Conservation (phyloP, 2,113 vertebrate species). For the Oxyruncus cristatus region DNA sequence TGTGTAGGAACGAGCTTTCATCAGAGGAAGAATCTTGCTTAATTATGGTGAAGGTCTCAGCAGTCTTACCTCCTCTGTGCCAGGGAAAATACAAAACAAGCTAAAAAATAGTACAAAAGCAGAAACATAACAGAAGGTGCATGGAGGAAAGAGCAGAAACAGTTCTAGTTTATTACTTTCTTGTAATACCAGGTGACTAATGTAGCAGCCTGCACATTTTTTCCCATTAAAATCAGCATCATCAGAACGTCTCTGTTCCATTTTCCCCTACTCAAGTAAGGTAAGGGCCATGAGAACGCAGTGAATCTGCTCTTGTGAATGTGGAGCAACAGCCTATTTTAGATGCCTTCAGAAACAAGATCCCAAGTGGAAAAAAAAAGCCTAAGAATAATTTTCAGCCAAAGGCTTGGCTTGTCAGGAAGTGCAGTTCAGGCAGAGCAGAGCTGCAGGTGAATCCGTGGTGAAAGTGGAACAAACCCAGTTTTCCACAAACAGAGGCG, state of each 20-base stretch:
- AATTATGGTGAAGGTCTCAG: not conserved
- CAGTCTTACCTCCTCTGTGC: not conserved
- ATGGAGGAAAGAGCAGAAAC: not conserved
- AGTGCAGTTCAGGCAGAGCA: not conserved
- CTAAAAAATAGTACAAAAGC: not conserved
- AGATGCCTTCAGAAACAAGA: not conserved
- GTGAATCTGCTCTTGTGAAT: not conserved
- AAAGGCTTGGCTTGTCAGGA: not conserved
- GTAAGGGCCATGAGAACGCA: not conserved
- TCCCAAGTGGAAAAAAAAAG: not conserved
- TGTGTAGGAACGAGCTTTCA: not conserved
- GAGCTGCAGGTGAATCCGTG: not conserved
- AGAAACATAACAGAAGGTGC: not conserved
- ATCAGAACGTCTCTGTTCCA: not conserved
- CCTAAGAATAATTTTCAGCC: constrained; percentile 3
- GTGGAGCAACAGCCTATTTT: not conserved
- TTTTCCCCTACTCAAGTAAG: not conserved
- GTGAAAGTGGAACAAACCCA: not conserved
- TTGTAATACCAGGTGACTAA: not conserved
- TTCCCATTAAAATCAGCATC: not conserved
- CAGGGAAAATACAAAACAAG: not conserved
- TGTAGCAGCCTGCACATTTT: not conserved
- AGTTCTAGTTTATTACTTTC: not conserved
- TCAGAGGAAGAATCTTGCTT: not conserved
- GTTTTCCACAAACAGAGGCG: not conserved